Evolutionary conservation across 1,140 invertebrate genomes (phyloP).

Genomic region (Linepithema humile): DNA sequence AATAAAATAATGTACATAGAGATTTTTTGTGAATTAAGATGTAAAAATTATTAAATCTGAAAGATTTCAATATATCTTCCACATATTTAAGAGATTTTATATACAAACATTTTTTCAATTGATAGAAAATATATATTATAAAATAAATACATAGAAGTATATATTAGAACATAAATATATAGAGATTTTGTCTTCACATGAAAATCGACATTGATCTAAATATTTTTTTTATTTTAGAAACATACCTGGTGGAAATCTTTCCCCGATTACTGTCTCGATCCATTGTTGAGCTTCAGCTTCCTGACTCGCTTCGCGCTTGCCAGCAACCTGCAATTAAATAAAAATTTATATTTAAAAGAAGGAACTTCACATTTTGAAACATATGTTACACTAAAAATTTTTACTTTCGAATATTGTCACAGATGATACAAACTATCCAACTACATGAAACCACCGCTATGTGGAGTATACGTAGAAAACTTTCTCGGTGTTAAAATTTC

Average conservation of each 20-base stretch:
- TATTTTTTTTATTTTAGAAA: slow-evolving; percentile 4
- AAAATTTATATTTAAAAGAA: background rate
- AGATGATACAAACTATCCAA: background rate
- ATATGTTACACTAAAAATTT: background rate
- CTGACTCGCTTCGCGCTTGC: slow-evolving; percentile 94
- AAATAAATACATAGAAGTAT: too few relatives aligned
- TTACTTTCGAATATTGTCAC: background rate
- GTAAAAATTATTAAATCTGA: slow-evolving; percentile 2
- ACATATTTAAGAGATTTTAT: slow-evolving; percentile 71
- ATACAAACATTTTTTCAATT: background rate
- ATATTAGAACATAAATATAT: too few relatives aligned
- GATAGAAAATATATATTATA: background rate
- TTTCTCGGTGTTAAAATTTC: slow-evolving; percentile 54
- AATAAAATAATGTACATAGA: background rate
- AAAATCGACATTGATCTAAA: slow-evolving; percentile 14
- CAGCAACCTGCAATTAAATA: slow-evolving; percentile 88
- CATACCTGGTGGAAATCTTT: slow-evolving; percentile 92
- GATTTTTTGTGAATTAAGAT: slow-evolving; percentile 18
- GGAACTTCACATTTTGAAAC: background rate
- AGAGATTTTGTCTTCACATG: background rate
- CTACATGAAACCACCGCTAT: background rate
- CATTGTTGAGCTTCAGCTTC: slow-evolving; percentile 96
- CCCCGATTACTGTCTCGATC: slow-evolving; percentile 94
- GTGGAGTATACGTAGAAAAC: slow-evolving; percentile 1
- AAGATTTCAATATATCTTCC: slow-evolving; percentile 66